Evolutionary conservation across 1,140 invertebrate species (phyloP).

Genomic region (Ceratitis capitata): DNA sequence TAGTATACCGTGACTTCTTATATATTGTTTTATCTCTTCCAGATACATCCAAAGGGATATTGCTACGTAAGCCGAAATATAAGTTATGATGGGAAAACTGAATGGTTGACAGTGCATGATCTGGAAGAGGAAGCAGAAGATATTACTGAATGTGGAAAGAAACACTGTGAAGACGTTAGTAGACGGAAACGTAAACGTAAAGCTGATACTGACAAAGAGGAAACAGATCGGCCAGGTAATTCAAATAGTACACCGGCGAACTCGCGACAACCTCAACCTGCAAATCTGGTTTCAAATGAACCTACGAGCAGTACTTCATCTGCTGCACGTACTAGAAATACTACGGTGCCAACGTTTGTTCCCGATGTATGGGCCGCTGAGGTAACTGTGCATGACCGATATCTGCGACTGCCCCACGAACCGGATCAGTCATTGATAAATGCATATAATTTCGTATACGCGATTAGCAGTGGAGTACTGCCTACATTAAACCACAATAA

Average conservation of each 20-base stretch:
- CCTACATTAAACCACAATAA: constrained; percentile 39
- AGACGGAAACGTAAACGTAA: constrained; percentile 41
- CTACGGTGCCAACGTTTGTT: constrained; percentile 50
- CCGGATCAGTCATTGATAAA: constrained; percentile 52
- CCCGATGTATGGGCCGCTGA: constrained; percentile 64
- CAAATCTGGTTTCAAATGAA: not conserved
- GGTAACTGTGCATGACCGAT: constrained; percentile 61
- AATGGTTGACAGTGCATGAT: constrained; percentile 95
- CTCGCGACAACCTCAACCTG: not conserved
- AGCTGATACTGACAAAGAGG: constrained; percentile 35
- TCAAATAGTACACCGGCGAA: not conserved
- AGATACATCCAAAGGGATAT: constrained; percentile 92
- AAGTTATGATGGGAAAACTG: constrained; percentile 83
- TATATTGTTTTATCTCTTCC: constrained; percentile 34
- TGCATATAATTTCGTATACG: constrained; percentile 62
- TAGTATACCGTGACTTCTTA: not conserved
- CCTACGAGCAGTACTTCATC: not conserved
- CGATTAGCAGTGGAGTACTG: constrained; percentile 62
- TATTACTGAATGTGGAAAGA: constrained; percentile 64
- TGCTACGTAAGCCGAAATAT: constrained; percentile 88
- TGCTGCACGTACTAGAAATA: not conserved
- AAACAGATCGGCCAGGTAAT: not conserved
- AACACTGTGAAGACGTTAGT: not conserved
- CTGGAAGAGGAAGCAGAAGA: constrained; percentile 68
- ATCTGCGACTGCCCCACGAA: constrained; percentile 52